These are phyloP conservation scores for Junonia oenone DNA, from an alignment of 2,888 invertebrate genomes.

Conservation along the genomic window DNA sequence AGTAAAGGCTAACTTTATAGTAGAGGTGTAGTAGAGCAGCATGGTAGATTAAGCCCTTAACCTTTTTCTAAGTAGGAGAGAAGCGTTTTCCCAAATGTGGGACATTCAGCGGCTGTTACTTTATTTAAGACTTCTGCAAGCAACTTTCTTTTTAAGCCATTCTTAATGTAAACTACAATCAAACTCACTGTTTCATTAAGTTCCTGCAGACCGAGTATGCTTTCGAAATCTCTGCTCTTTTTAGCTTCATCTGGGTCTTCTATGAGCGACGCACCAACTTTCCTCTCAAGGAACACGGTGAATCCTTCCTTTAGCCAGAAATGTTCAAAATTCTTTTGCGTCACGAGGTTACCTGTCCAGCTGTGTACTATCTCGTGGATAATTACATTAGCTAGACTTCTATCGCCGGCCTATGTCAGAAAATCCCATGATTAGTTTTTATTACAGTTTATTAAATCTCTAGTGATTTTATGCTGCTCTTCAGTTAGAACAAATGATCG, in stretches of 20 bases:
- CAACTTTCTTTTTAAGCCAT: too few species aligned
- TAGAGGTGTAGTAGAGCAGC: too few species aligned
- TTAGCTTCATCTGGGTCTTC: slow-evolving; percentile 67
- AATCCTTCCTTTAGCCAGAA: slow-evolving; percentile 99
- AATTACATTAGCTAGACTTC: slow-evolving; percentile 92
- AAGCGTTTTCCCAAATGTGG: too few species aligned
- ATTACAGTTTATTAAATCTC: too few species aligned
- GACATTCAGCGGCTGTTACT: too few species aligned
- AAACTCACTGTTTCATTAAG: slow-evolving; percentile 84
- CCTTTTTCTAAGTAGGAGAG: too few species aligned
- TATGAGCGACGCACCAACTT: slow-evolving; percentile 84
- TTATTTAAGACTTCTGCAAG: too few species aligned
- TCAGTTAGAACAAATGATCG: too few species aligned
- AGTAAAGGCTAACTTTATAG: neutral
- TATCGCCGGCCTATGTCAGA: slow-evolving; percentile 89
- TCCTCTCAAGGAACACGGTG: slow-evolving; percentile 94
- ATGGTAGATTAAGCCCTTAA: too few species aligned
- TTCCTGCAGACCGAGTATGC: slow-evolving; percentile 87
- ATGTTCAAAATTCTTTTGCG: slow-evolving; percentile 95
- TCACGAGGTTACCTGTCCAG: slow-evolving; percentile 97
- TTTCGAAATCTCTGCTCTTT: slow-evolving; percentile 87
- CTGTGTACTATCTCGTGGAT: slow-evolving; percentile 98
- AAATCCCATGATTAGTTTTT: too few species aligned
- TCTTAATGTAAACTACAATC: too few species aligned
- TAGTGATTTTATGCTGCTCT: too few species aligned